Conservation (phyloP, 2,888 invertebrate genomes). For the Yponomeuta cagnagella region DNA sequence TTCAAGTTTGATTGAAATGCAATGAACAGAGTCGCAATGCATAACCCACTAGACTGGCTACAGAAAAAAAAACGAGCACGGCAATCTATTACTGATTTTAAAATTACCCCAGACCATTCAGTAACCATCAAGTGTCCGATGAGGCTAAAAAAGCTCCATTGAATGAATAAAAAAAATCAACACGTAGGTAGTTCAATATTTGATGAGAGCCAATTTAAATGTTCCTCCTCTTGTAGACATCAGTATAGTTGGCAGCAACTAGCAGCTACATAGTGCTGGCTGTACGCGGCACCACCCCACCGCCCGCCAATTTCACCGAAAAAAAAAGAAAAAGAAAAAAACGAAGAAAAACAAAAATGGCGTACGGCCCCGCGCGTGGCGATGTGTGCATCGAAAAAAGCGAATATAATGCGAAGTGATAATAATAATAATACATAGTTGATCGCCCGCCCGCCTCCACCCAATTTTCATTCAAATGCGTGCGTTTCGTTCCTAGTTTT, state of each 20-base stretch:
- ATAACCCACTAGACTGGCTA: no score
- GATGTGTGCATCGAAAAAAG: conserved; percentile 70
- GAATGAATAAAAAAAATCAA: conserved; percentile 71
- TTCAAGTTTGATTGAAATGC: no score
- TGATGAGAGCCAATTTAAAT: conserved; percentile 76
- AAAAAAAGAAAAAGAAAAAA: conserved; percentile 63
- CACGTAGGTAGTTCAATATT: conserved; percentile 71
- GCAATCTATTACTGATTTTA: conserved; percentile 4
- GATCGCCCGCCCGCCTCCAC: conserved; percentile 59
- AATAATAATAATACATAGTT: conserved; percentile 69
- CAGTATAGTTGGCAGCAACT: conserved; percentile 62
- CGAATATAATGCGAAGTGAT: conserved; percentile 74
- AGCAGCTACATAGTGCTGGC: conserved; percentile 44
- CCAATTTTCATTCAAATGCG: conserved; percentile 74
- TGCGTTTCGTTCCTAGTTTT: conserved; percentile 38
- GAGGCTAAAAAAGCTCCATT: conserved; percentile 52
- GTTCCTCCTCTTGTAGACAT: conserved; percentile 75
- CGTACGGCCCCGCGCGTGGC: conserved; percentile 33
- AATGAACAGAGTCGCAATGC: no score
- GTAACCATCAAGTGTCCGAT: conserved; percentile 26
- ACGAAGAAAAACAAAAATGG: conserved; percentile 69
- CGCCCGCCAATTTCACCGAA: conserved; percentile 50
- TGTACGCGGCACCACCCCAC: conserved; percentile 42
- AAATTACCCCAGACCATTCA: conserved; percentile 11
- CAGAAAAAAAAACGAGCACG: neutral